A percentile compares a stretch with the other conserved stretches of the same genome.
These are phyloP conservation scores for Tribolium freemani DNA, from an alignment of 2,888 invertebrate genomes.

Conservation along the genomic window DNA sequence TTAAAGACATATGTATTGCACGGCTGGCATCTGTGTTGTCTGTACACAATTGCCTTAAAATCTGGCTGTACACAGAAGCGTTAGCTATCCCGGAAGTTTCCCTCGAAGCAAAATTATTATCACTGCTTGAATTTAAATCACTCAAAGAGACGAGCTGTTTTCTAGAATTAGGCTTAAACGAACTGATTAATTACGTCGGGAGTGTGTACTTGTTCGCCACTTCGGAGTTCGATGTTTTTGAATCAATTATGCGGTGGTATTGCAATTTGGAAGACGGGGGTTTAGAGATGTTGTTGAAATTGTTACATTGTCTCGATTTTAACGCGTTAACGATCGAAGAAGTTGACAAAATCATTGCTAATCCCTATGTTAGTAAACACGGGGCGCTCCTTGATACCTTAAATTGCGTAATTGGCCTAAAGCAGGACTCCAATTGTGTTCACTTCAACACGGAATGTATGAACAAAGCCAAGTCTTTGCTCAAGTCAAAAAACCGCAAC, in stretches of 20 bases:
- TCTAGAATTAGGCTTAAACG: slow-evolving; percentile 58
- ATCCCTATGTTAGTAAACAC: slow-evolving; percentile 45
- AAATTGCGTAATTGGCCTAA: slow-evolving; percentile 51
- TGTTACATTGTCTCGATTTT: slow-evolving; percentile 63
- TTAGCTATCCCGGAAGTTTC: slow-evolving; percentile 59
- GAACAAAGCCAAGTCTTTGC: slow-evolving; percentile 43
- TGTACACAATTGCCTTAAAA: slow-evolving; percentile 59
- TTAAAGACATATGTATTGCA: slow-evolving; percentile 59
- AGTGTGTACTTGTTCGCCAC: slow-evolving; percentile 58
- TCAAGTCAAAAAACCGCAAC: slow-evolving; percentile 43
- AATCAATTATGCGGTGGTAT: slow-evolving; percentile 64
- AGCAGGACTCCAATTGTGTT: slow-evolving; percentile 40
- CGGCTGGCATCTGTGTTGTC: slow-evolving; percentile 53
- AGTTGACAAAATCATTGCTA: slow-evolving; percentile 57
- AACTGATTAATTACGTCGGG: slow-evolving; percentile 63
- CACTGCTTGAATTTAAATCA: slow-evolving; percentile 59
- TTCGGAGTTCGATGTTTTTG: slow-evolving; percentile 63
- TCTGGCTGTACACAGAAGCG: slow-evolving; percentile 61
- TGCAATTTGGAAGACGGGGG: slow-evolving; percentile 31
- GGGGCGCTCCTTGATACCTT: slow-evolving; percentile 48
- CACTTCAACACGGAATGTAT: slow-evolving; percentile 42
- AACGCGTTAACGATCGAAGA: slow-evolving; percentile 50
- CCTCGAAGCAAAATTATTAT: slow-evolving; percentile 63
- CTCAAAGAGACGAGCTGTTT: slow-evolving; percentile 59
- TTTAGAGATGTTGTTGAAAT: slow-evolving; percentile 51